A percentile compares a stretch with the other conserved stretches of the same genome.
Evolutionary conservation across 2,797 vertebrate species (phyloP).

Genomic region (Ataeniobius toweri): DNA sequence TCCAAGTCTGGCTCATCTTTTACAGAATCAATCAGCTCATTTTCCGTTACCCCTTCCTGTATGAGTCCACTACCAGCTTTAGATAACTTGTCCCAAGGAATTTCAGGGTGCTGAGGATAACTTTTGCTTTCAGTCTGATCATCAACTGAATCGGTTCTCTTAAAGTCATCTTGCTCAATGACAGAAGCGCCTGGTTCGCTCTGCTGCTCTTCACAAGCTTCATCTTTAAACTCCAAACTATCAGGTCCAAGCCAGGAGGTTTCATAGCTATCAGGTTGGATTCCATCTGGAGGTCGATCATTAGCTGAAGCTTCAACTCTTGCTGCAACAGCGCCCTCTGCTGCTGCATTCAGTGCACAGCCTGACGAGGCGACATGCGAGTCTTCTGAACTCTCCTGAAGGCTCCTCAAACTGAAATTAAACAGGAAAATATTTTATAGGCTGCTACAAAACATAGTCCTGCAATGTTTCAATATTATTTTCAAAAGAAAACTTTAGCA

Average conservation of each 20-base stretch:
- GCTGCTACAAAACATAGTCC: background rate
- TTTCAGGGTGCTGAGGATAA: background rate
- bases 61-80: background rate
- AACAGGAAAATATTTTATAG: background rate
- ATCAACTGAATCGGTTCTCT: conserved; percentile 53
- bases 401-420: conserved; percentile 30
- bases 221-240: background rate
- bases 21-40: conserved; percentile 44
- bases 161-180: conserved; percentile 41
- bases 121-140: conserved; percentile 30
- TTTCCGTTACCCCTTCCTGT: conserved; percentile 30
- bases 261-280: background rate
- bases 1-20: conserved; percentile 21
- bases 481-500: background rate
- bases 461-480: background rate
- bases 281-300: conserved; percentile 7
- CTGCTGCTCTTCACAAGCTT: background rate
- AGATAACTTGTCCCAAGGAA: background rate
- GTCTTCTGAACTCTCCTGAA: conserved; percentile 22
- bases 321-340: conserved; percentile 9
- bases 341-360: background rate
- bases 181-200: background rate
- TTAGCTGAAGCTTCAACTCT: conserved; percentile 14
- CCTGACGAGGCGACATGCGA: background rate
- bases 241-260: background rate